Conservation (phyloP, 1,140 invertebrate species). For the Scylla paramamosain region DNA sequence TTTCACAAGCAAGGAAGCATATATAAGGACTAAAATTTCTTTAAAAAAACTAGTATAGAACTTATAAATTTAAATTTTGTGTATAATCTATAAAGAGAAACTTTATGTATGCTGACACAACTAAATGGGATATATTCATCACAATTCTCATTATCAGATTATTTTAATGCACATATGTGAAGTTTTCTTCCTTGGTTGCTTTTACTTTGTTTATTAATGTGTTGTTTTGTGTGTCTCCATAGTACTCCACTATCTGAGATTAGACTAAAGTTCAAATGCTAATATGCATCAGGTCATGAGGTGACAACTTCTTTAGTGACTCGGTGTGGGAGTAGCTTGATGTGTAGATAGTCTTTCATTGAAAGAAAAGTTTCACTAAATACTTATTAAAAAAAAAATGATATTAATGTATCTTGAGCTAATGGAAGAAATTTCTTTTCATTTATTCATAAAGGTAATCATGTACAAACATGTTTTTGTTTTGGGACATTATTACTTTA, state of each 20-base stretch:
- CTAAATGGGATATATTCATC: neutral
- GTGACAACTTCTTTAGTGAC: neutral
- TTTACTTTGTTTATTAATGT: neutral
- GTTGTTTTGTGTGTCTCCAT: neutral
- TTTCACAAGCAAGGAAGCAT: neutral
- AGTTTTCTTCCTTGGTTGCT: neutral
- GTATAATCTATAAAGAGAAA: neutral
- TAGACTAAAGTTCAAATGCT: neutral
- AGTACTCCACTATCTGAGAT: slow-evolving; percentile 13
- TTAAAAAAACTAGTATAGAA: neutral
- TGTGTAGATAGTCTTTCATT: neutral
- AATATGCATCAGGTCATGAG: neutral
- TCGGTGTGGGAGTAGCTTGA: neutral
- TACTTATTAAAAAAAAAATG: neutral
- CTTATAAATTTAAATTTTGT: neutral
- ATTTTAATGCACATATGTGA: neutral
- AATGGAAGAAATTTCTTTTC: neutral
- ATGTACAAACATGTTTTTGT: neutral
- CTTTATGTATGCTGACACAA: neutral
- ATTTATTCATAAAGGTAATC: neutral
- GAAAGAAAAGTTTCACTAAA: neutral
- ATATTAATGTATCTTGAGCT: neutral
- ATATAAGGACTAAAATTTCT: neutral
- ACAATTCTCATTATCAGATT: neutral
- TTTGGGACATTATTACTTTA: neutral